Base-by-base conservation (phyloP, 2,888 invertebrate species). In the Deladenus siricidicola region DNA sequence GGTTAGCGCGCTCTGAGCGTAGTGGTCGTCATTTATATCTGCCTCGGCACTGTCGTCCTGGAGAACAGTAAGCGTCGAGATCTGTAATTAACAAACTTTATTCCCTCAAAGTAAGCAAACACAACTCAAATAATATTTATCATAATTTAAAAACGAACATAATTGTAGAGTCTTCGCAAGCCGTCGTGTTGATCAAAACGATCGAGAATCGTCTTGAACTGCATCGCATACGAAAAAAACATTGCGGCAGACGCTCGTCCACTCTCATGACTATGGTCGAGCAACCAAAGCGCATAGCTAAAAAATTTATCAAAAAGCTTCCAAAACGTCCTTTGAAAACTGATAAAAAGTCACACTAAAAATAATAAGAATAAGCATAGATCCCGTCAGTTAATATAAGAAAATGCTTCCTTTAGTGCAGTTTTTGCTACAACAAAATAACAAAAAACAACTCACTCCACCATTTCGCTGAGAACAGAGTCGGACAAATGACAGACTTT, bases 171-270 rank as follows among this genome's bases (percentile, higher is more conserved):
- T 79, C 90, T 89, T 17, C 96, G 83, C 3, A 96, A 83, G 0
- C 96, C 96, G 81, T 96, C 94, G 81, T 89, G 86, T n/a, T 82
- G 84, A 80, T 98, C 96, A 78, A 98, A 98, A 79, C 92, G 87
- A 72, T 92, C 90, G 8, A 96, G 82, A 75, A 98, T 90, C 1
- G 90, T 86, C 72, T 89, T 85, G 80, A 93, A 61, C 24, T 61
- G 62, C 21, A 60, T 39, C 6, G 90, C 89, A 52, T 92, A 85
- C 0, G 90, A 89, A 80, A 98, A 93, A 82, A 98, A 98, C 91
- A 94, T 92, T 28, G 92, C 90, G 1, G 93, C 92, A 81, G 96
- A 92, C 77, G 93, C 92, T 63, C 92, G 85, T n/a, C 93, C 93
- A 0, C 93, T 94, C 82, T 93, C 92, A 80, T 93, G 90, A 0